Evolutionary conservation across 2,113 vertebrate genomes (phyloP).

Genomic region (Lepus europaeus): DNA sequence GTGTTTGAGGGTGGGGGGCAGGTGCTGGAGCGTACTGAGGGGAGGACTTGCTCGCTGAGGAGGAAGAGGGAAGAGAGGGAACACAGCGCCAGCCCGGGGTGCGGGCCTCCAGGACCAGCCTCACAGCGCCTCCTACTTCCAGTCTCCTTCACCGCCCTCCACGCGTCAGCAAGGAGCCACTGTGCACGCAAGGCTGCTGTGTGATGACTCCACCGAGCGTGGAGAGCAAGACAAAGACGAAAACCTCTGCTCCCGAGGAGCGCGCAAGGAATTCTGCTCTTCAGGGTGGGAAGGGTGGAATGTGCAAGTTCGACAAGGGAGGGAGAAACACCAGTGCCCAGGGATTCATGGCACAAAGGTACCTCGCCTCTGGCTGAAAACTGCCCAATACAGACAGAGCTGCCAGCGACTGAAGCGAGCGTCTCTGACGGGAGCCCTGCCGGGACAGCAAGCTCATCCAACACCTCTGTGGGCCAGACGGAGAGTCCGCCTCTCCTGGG

Average conservation of each 20-base stretch:
- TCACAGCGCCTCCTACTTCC: not conserved
- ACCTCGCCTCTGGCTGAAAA: not conserved
- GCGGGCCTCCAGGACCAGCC: not conserved
- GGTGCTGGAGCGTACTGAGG: too few relatives aligned
- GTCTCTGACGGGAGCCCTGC: not conserved
- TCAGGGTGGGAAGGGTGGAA: not conserved
- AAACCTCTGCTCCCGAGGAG: slow-evolving; percentile 18
- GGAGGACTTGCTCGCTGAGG: not conserved
- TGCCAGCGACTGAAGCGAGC: not conserved
- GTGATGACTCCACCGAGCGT: not conserved
- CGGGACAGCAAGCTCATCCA: not conserved
- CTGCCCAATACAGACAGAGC: not conserved
- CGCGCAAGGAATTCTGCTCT: slow-evolving; percentile 17
- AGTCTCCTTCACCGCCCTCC: not conserved
- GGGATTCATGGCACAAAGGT: not conserved
- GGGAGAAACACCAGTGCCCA: not conserved
- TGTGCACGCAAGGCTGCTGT: not conserved
- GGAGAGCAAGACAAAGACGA: slow-evolving; percentile 46
- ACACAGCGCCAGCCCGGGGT: not conserved
- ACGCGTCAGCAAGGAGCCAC: not conserved
- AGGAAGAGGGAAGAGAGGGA: not conserved
- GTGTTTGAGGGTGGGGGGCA: not conserved
- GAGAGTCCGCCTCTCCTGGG: not conserved
- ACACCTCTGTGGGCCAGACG: not conserved
- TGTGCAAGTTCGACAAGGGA: not conserved